These are phyloP conservation scores for Thaumetopoea pityocampa DNA, from an alignment of 1,140 invertebrate genomes.

Conservation along the genomic window DNA sequence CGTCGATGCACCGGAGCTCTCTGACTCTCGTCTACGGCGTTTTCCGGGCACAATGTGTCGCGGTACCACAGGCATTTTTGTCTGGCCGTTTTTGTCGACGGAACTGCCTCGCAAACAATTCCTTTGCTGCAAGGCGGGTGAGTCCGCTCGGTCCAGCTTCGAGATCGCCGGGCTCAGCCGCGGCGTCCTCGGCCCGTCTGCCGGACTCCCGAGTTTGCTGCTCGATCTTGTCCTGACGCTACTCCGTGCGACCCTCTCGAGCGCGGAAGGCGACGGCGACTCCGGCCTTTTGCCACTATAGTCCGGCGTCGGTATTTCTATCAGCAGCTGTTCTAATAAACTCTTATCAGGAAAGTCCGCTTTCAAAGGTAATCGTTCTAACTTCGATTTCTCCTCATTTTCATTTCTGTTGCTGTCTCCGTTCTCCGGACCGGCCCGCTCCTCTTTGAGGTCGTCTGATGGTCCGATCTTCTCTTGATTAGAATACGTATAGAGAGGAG, in stretches of 20 bases:
- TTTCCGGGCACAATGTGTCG: slow-evolving; percentile 71
- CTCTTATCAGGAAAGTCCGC: slow-evolving; percentile 79
- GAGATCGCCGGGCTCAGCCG: slow-evolving; percentile 77
- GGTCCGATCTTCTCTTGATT: slow-evolving; percentile 79
- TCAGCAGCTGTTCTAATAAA: slow-evolving; percentile 84
- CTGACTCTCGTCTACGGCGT: slow-evolving; percentile 85
- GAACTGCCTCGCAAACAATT: slow-evolving; percentile 60
- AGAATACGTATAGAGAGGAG: slow-evolving; percentile 86
- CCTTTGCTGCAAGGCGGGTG: slow-evolving; percentile 56
- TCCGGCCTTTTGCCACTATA: slow-evolving; percentile 75
- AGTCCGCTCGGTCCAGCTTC: slow-evolving; percentile 63
- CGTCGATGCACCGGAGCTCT: slow-evolving; percentile 80
- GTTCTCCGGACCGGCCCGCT: slow-evolving; percentile 44
- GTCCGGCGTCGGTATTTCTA: slow-evolving; percentile 84
- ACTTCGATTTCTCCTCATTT: slow-evolving; percentile 41
- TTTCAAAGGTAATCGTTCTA: slow-evolving; percentile 61
- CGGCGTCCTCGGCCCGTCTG: slow-evolving; percentile 77
- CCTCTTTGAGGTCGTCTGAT: slow-evolving; percentile 44
- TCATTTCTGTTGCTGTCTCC: slow-evolving; percentile 34
- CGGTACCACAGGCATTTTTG: too few relatives aligned
- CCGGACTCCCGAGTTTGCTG: slow-evolving; percentile 84
- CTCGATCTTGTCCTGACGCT: slow-evolving; percentile 81
- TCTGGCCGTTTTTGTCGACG: slow-evolving; percentile 61
- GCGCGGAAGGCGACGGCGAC: slow-evolving; percentile 65
- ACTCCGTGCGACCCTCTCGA: slow-evolving; percentile 61